Base-by-base conservation (phyloP, 2,797 vertebrate species). In the Geotrypetes seraphini region DNA sequence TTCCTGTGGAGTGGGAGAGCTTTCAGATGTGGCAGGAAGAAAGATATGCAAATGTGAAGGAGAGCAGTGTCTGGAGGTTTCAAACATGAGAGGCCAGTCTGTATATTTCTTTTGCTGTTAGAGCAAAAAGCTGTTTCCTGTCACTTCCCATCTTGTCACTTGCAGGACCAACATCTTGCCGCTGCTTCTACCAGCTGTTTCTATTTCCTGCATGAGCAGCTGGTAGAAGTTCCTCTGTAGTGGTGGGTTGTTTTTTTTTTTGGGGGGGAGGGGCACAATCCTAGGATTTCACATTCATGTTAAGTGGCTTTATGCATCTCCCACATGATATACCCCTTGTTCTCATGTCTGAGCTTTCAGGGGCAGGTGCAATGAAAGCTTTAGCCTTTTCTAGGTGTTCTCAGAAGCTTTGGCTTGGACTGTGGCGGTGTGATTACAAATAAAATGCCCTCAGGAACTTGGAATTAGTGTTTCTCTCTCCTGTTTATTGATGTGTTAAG, bases 61-160 rank as follows among this genome's bases (percentile, higher is more conserved):
- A 76, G 67, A 61, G 66, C 71, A 78, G 85, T 91, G 95, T 89
- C 90, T 95, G 91, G 88, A 87, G 73, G 78, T 76, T 76, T 57
- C 75, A 88, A 79, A 85, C 86, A 80, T 62, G 67, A 74, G 74
- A 86, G 62, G 66, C 66, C 39, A 43, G 77, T 69, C 75, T 84
- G 79, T 79, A 78, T 57, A 53, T 73, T 82, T 79, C 80, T 68
- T 70, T 73, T 74, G 79, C 72, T 80, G 72, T 84, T 79, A 75
- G 69, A 74, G 79, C 69, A 71, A 76, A 89, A 92, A 95, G 88
- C 89, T 94, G 90, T 86, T 96, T 87, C 79, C 86, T 93, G 91
- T 93, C 93, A 91, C 87, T 84, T 84, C 76, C 85, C 85, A 94
- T 96, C 91, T 90, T 89, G 87, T 94, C 91, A 91, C 81, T 91